These are phyloP conservation scores for Dryas iulia DNA, from an alignment of 1,140 invertebrate genomes.

Conservation along the genomic window DNA sequence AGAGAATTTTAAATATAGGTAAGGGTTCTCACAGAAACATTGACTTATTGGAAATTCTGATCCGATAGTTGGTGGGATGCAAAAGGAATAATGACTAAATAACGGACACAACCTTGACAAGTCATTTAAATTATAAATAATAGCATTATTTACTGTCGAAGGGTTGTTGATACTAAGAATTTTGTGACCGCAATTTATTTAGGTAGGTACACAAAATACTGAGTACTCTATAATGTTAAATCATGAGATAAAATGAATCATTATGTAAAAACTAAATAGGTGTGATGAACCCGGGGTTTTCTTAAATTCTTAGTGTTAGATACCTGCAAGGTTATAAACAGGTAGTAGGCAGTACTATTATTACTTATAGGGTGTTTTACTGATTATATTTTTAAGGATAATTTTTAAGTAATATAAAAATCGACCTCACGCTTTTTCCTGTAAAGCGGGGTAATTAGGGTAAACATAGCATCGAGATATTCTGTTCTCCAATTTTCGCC, in stretches of 20 bases:
- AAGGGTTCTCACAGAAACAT: conserved; percentile 30
- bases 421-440: no score
- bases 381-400: no score
- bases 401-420: no score
- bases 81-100: conserved; percentile 46
- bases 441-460: no score
- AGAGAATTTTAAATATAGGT: conserved; percentile 11
- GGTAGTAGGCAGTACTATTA: no score
- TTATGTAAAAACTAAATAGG: conserved; percentile 20
- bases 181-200: conserved; percentile 23
- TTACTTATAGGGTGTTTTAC: no score
- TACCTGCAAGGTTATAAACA: no score
- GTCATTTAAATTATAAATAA: conserved; percentile 41
- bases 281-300: background rate
- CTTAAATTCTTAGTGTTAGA: background rate
- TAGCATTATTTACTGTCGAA: conserved; percentile 25
- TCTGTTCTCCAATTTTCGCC: no score
- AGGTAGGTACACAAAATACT: conserved; percentile 20
- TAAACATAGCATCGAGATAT: no score
- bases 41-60: conserved; percentile 43
- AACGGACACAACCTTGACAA: conserved; percentile 37
- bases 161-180: conserved; percentile 32
- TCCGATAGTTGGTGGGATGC: conserved; percentile 40
- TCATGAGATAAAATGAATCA: conserved; percentile 32
- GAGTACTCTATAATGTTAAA: conserved; percentile 24